Evolutionary conservation across 2,888 invertebrate genomes (phyloP), one percentile per base, ranked within the genome.

Genomic region (Drosophila demipolita): DNA sequence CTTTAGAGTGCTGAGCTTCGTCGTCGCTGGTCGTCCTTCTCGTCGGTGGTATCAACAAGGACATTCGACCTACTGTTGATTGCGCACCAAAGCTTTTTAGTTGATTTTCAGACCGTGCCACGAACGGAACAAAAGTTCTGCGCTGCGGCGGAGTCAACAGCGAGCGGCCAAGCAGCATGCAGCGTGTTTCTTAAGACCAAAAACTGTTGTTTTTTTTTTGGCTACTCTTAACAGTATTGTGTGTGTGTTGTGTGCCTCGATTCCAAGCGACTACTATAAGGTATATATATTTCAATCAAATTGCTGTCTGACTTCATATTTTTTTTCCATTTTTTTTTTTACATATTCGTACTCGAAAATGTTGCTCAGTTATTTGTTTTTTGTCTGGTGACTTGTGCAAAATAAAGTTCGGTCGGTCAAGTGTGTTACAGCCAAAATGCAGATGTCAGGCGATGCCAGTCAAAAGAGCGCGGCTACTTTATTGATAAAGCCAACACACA

Each of bases 11-110:
- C 70, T 70, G 70, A 78, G 76, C 80, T 74, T 73, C 69, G 66
- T 68, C 71, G 50, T 80, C 60, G 77, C n/a, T 64, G 20, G 38
- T 54, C 75, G 74, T 52, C 45, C 61, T 73, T 23, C 55, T 38
- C 70, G 78, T 67, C 52, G 65, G 66, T 70, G 80, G 82, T 89
- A 89, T 87, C 86, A 88, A 77, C 83, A 89, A 87, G 90, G 86
- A 88, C 90, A 85, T 90, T 83, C 86, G 88, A 88, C 86, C 90
- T 87, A 90, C 86, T 87, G 86, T 87, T 87, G 86, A 90, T 87
- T 87, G 88, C 70, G 76, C 62, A 71, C 69, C 78, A 77, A 90
- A 87, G 86, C 86, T 87, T 87, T 84, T 87, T 86, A 87, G 90
- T 87, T 88, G 80, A 90, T 82, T 88, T 87, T 80, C 81, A 90